Base-by-base conservation (phyloP, 30 jellyfish, hydroid and myxozoan species). In the Nemopilema nomurai region DNA sequence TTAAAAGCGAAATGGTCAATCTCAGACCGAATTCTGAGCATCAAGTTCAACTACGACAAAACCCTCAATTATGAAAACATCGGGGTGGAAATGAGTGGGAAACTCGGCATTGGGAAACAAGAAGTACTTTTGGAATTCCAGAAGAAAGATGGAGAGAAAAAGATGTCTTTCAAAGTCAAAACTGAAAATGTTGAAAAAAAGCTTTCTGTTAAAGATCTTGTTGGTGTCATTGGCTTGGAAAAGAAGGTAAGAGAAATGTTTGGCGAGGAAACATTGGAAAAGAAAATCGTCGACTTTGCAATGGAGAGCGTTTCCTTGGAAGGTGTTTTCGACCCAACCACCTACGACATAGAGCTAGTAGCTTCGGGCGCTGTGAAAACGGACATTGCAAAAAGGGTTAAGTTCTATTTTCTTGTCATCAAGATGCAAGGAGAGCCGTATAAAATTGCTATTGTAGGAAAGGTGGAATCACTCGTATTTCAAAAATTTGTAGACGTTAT, bases 81-180 rank as follows among this genome's bases (percentile, higher is more conserved):
- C 8, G 84, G 69, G 16, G 84, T 74, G 6, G 41, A 74, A 8
- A 19, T 74, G 52, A 49, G 71, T 13, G 84, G 84, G 1, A 74
- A 74, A 74, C 33, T 74, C 20, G 32, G 49, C 24, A 32, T 74
- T 74, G 84, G 84, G 33, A 74, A 74, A 41, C 84, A 74, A 49
- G 67, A 32, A 4, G 41, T 74, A 31, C 70, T 28, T 49, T 66
- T 74, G 25, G 69, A n/a, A 22, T 32, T 74, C 23, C 71, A 8
- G 84, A 74, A 74, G 71, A 74, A 74, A 49, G 84, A 74, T 21
- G 84, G 84, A 33, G 84, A 51, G 33, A 74, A 33, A 24, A 49
- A n/a, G 13, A 25, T 74, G 57, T 28, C 31, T 1, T 33, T 49
- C 1, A 74, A 74, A 23, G 73, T 31, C 18, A 49, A 17, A 1